Evolutionary conservation across 2,888 invertebrate species (phyloP).

Genomic region (Aspidiotus rigidus): DNA sequence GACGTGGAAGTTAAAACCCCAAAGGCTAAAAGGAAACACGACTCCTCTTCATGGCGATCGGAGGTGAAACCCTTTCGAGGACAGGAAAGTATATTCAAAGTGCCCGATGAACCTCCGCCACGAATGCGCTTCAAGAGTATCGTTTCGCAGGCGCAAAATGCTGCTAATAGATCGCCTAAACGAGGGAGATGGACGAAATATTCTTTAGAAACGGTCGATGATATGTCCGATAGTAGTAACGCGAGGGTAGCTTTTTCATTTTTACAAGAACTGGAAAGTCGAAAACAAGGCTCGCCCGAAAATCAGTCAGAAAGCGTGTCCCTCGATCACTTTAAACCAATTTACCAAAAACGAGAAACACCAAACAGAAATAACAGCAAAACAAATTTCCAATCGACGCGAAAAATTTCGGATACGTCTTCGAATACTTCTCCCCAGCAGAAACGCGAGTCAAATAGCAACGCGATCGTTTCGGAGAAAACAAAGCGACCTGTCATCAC

Average conservation of each 20-base stretch:
- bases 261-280: slow-evolving; percentile 32
- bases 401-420: not conserved
- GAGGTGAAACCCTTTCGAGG: slow-evolving; percentile 18
- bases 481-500: too few relatives aligned
- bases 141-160: not conserved
- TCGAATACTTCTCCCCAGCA: too few relatives aligned
- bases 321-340: slow-evolving; percentile 19
- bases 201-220: slow-evolving; percentile 34
- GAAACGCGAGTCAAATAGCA: too few relatives aligned
- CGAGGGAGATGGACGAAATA: slow-evolving; percentile 35
- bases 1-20: slow-evolving; percentile 9
- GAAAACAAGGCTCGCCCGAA: slow-evolving; percentile 19
- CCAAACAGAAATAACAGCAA: not conserved
- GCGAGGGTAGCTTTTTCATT: slow-evolving; percentile 35
- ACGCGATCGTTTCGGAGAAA: too few relatives aligned
- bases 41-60: not conserved
- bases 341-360: slow-evolving; percentile 20
- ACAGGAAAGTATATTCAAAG: slow-evolving; percentile 33
- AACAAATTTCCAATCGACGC: not conserved
- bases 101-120: slow-evolving; percentile 19
- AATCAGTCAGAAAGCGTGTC: not conserved
- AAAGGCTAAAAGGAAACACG: not conserved
- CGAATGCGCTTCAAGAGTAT: not conserved
- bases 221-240: slow-evolving; percentile 35
- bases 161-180: slow-evolving; percentile 12